Percentiles rank a stretch among this genome's conserved stretches.
These are phyloP conservation scores for Hemichromis elongatus DNA, from an alignment of 2,113 vertebrate species.

Conservation along the genomic window DNA sequence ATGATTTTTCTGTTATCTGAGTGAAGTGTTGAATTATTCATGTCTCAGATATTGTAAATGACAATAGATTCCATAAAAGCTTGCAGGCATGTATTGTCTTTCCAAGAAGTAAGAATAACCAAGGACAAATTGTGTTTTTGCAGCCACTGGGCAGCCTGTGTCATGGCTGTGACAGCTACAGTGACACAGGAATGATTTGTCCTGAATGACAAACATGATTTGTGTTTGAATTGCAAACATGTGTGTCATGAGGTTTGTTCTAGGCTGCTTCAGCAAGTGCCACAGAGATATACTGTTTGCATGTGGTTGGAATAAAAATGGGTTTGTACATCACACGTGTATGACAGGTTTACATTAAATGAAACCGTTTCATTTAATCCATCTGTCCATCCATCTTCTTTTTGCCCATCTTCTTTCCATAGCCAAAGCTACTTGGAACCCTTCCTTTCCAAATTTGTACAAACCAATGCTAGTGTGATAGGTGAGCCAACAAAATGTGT, in stretches of 20 bases:
- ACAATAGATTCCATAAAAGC: constrained; percentile 3
- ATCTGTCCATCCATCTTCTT: too few relatives aligned
- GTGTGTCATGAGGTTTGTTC: background rate
- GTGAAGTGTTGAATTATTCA: constrained; percentile 22
- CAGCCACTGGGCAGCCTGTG: background rate
- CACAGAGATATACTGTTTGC: background rate
- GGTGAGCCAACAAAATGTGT: background rate
- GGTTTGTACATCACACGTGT: background rate
- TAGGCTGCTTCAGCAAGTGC: background rate
- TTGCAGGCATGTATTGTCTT: constrained; percentile 8
- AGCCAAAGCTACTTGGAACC: background rate
- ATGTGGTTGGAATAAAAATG: background rate
- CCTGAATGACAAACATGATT: background rate
- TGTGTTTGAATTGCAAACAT: background rate
- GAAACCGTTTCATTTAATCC: too few relatives aligned
- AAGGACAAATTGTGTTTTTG: background rate
- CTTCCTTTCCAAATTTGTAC: background rate
- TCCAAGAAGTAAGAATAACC: background rate
- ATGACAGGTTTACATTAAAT: background rate
- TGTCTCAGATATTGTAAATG: background rate
- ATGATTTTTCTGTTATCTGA: background rate
- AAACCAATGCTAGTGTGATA: background rate
- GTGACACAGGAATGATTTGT: background rate
- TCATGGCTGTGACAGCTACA: background rate
- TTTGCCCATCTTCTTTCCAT: too few relatives aligned